Percentiles rank a stretch among this genome's conserved stretches.
Evolutionary conservation across 2,113 vertebrate species (phyloP).

Genomic region (Amblyornis subalaris): DNA sequence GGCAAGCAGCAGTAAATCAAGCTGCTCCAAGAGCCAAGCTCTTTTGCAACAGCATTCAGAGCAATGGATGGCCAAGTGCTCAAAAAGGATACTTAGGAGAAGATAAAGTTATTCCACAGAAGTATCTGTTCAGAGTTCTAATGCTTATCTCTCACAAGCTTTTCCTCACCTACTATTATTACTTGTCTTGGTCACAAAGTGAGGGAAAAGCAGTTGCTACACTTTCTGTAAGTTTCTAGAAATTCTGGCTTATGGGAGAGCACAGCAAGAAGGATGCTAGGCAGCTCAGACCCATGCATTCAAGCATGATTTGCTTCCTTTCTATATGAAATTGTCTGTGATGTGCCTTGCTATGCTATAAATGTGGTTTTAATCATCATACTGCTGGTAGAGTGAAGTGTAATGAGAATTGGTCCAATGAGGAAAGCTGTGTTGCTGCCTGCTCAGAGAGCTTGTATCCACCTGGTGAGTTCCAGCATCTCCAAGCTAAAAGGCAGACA

Average conservation of each 20-base stretch:
- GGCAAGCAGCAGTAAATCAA: not conserved
- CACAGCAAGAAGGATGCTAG: not conserved
- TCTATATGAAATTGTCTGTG: not conserved
- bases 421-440: not conserved
- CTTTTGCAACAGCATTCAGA: not conserved
- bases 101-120: not conserved
- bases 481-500: not conserved
- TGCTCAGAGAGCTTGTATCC: not conserved
- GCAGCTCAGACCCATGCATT: not conserved
- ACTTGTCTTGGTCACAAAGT: not conserved
- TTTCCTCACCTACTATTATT: not conserved
- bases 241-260: not conserved
- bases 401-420: not conserved
- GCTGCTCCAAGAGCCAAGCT: not conserved
- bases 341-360: not conserved
- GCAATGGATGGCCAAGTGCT: not conserved
- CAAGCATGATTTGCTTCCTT: not conserved
- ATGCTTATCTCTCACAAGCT: not conserved
- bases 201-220: not conserved
- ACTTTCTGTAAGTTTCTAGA: not conserved
- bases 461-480: not conserved
- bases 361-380: not conserved
- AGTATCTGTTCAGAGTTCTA: not conserved
- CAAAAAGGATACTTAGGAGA: not conserved
- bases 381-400: not conserved